phyloP scores from a whole-genome alignment of 2,888 invertebrate genomes.

The Drosophila rellima region DNA sequence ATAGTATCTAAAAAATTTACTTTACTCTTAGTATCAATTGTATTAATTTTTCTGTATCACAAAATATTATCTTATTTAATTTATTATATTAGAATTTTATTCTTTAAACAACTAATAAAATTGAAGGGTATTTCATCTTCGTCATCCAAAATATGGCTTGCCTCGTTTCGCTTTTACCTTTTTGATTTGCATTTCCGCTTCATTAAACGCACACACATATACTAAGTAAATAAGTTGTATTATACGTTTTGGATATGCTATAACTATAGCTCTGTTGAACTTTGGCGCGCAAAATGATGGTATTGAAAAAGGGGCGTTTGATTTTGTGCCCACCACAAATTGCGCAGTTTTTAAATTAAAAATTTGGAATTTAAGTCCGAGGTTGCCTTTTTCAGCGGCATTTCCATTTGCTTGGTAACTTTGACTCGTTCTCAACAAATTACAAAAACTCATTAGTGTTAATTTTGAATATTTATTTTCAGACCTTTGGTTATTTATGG shows the following conservation, averaged over 20 bases:
- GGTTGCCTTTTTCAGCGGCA: constrained; percentile 43
- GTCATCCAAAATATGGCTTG: not conserved
- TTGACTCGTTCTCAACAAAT: constrained; percentile 48
- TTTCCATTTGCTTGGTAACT: constrained; percentile 22
- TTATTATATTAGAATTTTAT: too few species aligned
- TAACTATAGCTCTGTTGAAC: constrained; percentile 16
- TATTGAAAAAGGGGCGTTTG: constrained; percentile 17
- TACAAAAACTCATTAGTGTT: constrained; percentile 69
- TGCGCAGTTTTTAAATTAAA: constrained; percentile 29
- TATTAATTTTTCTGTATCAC: too few species aligned
- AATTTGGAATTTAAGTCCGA: constrained; percentile 44
- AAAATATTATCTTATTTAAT: too few species aligned
- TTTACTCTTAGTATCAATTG: too few species aligned
- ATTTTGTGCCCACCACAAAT: constrained; percentile 12
- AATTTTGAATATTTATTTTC: constrained; percentile 49
- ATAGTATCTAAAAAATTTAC: not conserved
- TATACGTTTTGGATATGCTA: constrained; percentile 4
- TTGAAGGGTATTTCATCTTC: constrained; percentile 8
- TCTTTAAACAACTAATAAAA: too few species aligned
- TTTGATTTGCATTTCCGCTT: constrained; percentile 72
- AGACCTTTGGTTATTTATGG: constrained; percentile 64
- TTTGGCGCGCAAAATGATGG: constrained; percentile 55
- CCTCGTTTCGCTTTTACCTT: constrained; percentile 15
- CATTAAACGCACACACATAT: constrained; percentile 56
- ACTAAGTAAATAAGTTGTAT: constrained; percentile 29